phyloP scores from a whole-genome alignment of 2,113 vertebrate genomes.

The Haplochromis burtoni region DNA sequence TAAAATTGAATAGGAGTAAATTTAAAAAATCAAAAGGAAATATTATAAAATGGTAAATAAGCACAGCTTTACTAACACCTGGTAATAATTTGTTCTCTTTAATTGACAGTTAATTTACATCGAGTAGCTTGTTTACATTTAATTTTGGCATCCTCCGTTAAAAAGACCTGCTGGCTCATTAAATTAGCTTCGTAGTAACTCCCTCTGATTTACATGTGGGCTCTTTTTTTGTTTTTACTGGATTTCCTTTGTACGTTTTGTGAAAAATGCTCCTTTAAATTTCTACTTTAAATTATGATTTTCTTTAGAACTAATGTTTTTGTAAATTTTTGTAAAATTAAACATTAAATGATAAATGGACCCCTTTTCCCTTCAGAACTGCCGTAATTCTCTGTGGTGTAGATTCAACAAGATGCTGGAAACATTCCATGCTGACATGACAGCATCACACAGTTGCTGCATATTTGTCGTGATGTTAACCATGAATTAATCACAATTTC shows the following conservation, averaged over 20 bases:
- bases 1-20: neutral
- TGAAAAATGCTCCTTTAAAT: neutral
- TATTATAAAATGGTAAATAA: neutral
- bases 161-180: rapidly evolving
- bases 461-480: rapidly evolving
- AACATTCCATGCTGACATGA: neutral
- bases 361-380: neutral
- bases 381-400: rapidly evolving
- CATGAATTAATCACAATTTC: rapidly evolving
- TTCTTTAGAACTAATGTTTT: neutral
- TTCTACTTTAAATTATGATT: neutral
- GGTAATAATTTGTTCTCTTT: neutral
- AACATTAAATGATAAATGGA: neutral
- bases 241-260: neutral
- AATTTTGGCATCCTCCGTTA: neutral
- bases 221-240: neutral
- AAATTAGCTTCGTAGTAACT: neutral
- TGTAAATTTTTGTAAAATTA: neutral
- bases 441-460: neutral
- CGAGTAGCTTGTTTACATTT: neutral
- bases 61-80: neutral
- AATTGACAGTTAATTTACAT: neutral
- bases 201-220: neutral
- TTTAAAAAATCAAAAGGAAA: neutral
- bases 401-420: neutral